Evolutionary conservation across 2,888 invertebrate species (phyloP), one percentile per base, ranked within the genome.

Genomic region (Lypha dubia): DNA sequence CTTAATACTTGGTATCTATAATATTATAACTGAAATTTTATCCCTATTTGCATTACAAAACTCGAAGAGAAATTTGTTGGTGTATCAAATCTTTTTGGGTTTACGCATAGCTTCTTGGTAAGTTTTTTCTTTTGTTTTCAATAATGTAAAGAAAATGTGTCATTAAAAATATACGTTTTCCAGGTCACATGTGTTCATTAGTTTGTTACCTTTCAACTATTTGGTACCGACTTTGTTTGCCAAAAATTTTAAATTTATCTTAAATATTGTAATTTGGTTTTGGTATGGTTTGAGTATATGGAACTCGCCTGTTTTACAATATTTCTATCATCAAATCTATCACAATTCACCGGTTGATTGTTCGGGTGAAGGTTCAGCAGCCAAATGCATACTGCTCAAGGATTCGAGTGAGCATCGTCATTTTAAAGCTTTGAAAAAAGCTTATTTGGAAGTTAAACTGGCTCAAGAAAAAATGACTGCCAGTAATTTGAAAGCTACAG

Each of bases 251-350:
- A 92, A 92, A 87, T 68, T 92, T 32, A 88, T 89, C 2, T 87
- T 92, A 0, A 92, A 92, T 68, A 86, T 92, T 53, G 87, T 87
- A 15, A 90, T 92, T 67, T 92, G 92, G 91, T 76, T 91, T 6
- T 92, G 92, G 92, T 92, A 92, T 85, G 92, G 92, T 2, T 86
- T 92, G 3, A 91, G 91, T 49, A 91, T 92, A 28, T 92, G 92
- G 92, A 92, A 92, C 73, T 92, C 92, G 6, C 92, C 92, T 0
- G 91, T 92, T 3, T 74, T 92, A 75, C 92, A 92, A 79, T 92
- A 91, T 86, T 91, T 92, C 74, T 92, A 92, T 81, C 92, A 92
- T 87, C 92, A 92, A 87, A 92, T 92, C 75, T 92, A 92, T 88
- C 92, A 92, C 68, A 90, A 89, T 38, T 87, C 90, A 4, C 90